phyloP scores from a whole-genome alignment of 1,140 invertebrate genomes.

The Cotesia chilonis region DNA sequence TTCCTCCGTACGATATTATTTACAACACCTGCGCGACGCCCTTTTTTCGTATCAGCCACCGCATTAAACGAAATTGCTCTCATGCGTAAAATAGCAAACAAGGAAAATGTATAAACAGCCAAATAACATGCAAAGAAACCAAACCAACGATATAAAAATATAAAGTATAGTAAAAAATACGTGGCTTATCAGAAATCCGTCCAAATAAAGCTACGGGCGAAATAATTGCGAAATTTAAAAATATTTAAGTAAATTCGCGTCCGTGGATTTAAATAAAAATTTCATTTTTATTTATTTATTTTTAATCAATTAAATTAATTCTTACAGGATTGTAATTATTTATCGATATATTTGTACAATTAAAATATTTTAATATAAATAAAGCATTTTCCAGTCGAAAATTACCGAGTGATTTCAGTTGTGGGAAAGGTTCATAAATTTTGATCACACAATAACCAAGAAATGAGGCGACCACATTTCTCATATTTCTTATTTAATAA shows the following conservation, averaged over 20 bases:
- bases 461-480: no score
- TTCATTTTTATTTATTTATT: conserved; percentile 2
- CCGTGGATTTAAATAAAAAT: conserved; percentile 14
- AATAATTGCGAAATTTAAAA: conserved; percentile 21
- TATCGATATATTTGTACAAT: background rate
- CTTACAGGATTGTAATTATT: background rate
- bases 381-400: conserved; percentile 32
- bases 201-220: conserved; percentile 42
- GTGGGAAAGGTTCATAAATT: background rate
- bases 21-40: background rate
- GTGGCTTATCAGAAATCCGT: conserved; percentile 60
- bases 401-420: no score
- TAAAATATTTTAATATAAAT: conserved; percentile 20
- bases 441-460: background rate
- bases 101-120: conserved; percentile 16
- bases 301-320: background rate
- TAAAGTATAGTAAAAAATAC: conserved; percentile 25
- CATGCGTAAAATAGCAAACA: conserved; percentile 20
- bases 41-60: background rate
- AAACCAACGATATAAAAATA: conserved; percentile 14
- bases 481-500: no score
- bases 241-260: conserved; percentile 26
- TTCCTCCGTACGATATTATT: background rate
- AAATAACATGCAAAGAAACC: background rate
- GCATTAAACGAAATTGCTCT: conserved; percentile 24